Evolutionary conservation across 2,113 vertebrate genomes (phyloP).

Genomic region (Perccottus glenii): DNA sequence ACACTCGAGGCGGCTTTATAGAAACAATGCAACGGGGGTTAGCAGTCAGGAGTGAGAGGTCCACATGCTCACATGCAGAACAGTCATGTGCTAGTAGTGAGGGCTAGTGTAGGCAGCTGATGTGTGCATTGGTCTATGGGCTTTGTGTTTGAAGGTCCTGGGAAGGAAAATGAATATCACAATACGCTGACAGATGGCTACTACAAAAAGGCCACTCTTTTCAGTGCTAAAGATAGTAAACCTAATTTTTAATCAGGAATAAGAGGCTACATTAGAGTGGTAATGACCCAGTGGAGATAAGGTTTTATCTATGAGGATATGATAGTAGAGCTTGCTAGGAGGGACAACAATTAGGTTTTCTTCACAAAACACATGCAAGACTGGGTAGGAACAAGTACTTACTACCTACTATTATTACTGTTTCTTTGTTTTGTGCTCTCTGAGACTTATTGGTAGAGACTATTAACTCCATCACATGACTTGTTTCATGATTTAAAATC

Average conservation of each 20-base stretch:
- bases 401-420: no score
- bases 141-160: constrained; percentile 25
- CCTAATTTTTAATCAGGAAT: constrained; percentile 16
- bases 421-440: no score
- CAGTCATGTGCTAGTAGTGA: constrained; percentile 47
- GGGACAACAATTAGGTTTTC: no score
- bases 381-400: no score
- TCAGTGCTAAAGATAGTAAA: neutral
- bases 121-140: neutral
- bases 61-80: constrained; percentile 2
- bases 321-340: no score
- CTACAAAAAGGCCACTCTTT: neutral
- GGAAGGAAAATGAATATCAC: constrained; percentile 48
- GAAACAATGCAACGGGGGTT: constrained; percentile 37
- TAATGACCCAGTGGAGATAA: neutral
- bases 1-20: neutral
- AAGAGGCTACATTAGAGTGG: no score
- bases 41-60: constrained; percentile 34
- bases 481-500: no score
- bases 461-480: no score
- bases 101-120: constrained; percentile 12
- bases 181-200: constrained; percentile 50
- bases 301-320: no score
- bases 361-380: no score
- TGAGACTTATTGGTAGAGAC: no score